Base-by-base conservation (phyloP, 2,888 invertebrate species). In the Branchellion lobata region DNA sequence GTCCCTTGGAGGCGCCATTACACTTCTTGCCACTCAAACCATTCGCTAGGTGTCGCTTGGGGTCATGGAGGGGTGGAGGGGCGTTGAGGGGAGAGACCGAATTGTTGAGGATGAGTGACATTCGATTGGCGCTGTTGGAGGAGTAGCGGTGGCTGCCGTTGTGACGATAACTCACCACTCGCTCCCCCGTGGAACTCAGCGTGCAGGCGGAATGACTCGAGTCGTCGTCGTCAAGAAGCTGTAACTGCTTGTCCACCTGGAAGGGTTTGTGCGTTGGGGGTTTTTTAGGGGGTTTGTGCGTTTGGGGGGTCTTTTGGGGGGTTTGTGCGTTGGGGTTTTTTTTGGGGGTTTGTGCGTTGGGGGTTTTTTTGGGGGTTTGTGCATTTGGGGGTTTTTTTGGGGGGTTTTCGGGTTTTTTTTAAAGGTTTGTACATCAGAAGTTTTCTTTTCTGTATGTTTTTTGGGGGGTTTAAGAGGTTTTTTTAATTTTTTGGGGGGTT, bases 61-160 rank as follows among this genome's bases (percentile, higher is more conserved):
- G 33, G 65, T 57, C 76, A 11, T 18, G 14, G 34, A 33, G 34
- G 18, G 61, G 61, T 31, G 77, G 77, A 18, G 77, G 77, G 24
- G 77, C 31, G 33, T 29, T 34, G 65, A 77, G 57, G 14, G 77
- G 77, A 29, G 77, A 77, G 18, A 77, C 40, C 61, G 77, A 77
- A 33, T 65, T 77, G 36, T 57, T 65, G 33, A 77, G 65, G 61
- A 77, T 77, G 34, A 77, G 77, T n/a, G 77, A 77, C 34, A 77
- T 61, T 3, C 77, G 31, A 36, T 53, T 33, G 65, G 77, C 77
- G 18, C 34, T 34, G 77, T 77, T 77, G 36, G 36, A 34, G 11
- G 53, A 57, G 36, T 51, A 65, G 61, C 65, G 61, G 65, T 61
- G 33, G 24, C 14, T 21, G 2, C 5, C 29, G 27, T 57, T 57